Evolutionary conservation across 1,140 invertebrate species (phyloP).

Genomic region (Dendroctonus ponderosae): DNA sequence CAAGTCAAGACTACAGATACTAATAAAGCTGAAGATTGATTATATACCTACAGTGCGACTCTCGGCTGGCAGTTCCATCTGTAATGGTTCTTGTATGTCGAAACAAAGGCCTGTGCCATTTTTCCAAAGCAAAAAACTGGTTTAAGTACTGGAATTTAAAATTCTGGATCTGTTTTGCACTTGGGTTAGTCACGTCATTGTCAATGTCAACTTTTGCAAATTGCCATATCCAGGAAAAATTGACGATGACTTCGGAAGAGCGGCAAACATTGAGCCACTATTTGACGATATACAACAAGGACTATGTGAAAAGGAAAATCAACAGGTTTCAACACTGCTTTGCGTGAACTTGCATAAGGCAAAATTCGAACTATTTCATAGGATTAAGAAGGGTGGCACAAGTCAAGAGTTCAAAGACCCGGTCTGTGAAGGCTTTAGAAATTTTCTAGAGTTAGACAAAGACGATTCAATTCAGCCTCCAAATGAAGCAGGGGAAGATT

Average conservation of each 20-base stretch:
- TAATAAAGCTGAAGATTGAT: neutral
- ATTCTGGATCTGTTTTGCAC: neutral
- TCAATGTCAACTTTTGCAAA: neutral
- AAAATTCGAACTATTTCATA: constrained; percentile 10
- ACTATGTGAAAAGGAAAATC: constrained; percentile 27
- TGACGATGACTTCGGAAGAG: constrained; percentile 22
- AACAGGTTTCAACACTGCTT: neutral
- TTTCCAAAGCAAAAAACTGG: neutral
- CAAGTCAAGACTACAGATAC: neutral
- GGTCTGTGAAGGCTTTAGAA: constrained; percentile 34
- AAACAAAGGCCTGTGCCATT: constrained; percentile 39
- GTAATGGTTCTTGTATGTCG: constrained; percentile 38
- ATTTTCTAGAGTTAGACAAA: constrained; percentile 29
- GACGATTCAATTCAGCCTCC: constrained; percentile 7
- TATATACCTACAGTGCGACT: constrained; percentile 33
- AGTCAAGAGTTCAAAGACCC: constrained; percentile 39
- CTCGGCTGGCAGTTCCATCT: constrained; percentile 31
- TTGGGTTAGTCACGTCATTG: neutral
- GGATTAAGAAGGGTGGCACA: neutral
- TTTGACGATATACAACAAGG: constrained; percentile 34
- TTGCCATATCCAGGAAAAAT: constrained; percentile 7
- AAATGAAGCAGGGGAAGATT: constrained; percentile 25
- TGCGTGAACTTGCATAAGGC: neutral
- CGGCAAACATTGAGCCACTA: constrained; percentile 22
- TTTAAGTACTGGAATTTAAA: neutral